A percentile compares a stretch with the other conserved stretches of the same genome.
These are phyloP conservation scores for Erebia palarica DNA, from an alignment of 2,888 invertebrate genomes.

Conservation along the genomic window DNA sequence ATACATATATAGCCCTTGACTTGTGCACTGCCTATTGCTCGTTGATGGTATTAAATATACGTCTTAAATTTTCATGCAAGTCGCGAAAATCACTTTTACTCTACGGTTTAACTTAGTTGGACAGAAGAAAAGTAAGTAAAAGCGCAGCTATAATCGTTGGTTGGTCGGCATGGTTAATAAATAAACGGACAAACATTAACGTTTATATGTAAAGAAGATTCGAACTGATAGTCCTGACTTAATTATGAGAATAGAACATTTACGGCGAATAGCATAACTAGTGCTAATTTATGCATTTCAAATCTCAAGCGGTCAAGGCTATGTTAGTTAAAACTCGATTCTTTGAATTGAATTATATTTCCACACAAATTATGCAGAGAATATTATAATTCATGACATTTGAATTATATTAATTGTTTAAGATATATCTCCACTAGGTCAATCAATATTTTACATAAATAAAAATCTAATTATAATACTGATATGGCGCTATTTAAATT, in stretches of 20 bases:
- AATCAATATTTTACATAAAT: slow-evolving; percentile 15
- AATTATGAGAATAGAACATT: slow-evolving; percentile 23
- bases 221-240: no score
- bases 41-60: no score
- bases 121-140: no score
- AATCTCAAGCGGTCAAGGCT: slow-evolving; percentile 39
- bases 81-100: no score
- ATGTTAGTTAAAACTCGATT: slow-evolving; percentile 27
- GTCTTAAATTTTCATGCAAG: no score
- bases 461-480: not conserved
- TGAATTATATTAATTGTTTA: slow-evolving; percentile 1
- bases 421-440: slow-evolving; percentile 21
- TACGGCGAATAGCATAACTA: slow-evolving; percentile 18
- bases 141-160: no score
- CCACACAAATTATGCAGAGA: slow-evolving; percentile 24
- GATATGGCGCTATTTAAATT: not conserved
- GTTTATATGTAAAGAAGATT: no score
- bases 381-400: slow-evolving; percentile 9
- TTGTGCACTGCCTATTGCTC: no score
- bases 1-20: no score
- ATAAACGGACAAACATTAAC: no score
- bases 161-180: no score
- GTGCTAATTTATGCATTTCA: slow-evolving; percentile 31
- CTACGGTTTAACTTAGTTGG: no score
- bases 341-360: slow-evolving; percentile 26